Conservation (phyloP, 2,113 vertebrate species). For the Nasalis larvatus region DNA sequence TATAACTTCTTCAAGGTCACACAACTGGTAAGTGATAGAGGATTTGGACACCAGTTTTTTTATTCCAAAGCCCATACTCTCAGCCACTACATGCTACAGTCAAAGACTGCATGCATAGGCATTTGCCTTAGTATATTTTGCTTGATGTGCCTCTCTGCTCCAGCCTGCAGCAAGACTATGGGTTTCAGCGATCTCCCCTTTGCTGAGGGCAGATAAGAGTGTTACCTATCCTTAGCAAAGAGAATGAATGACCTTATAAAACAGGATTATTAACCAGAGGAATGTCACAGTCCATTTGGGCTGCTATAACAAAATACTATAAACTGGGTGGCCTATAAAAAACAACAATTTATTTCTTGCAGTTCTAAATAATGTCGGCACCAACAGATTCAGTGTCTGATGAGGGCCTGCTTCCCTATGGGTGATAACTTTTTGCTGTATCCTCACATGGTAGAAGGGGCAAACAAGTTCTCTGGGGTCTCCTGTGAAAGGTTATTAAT, state of each 20-base stretch:
- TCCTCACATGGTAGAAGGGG: not conserved
- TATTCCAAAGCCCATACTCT: not conserved
- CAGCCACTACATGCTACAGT: not conserved
- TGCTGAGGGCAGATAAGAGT: not conserved
- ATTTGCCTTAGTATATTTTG: not conserved
- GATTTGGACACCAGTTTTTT: conserved; percentile 11
- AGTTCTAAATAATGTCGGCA: not conserved
- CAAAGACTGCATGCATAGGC: not conserved
- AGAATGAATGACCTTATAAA: conserved; percentile 39
- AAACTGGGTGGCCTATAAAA: not conserved
- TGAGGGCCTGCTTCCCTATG: not conserved
- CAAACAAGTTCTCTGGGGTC: not conserved
- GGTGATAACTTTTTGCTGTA: not conserved
- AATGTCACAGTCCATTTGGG: not conserved
- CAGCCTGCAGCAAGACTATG: not conserved
- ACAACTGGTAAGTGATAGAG: not conserved
- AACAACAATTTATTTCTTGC: not conserved
- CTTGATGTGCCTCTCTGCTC: not conserved
- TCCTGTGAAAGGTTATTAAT: not conserved
- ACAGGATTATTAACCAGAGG: not conserved
- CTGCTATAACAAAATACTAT: not conserved
- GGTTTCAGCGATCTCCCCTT: not conserved
- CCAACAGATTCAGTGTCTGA: not conserved
- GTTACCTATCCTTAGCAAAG: not conserved
- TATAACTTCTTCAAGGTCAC: not conserved